phyloP scores from a whole-genome alignment of 2,113 vertebrate species.

The Garra rufa region DNA sequence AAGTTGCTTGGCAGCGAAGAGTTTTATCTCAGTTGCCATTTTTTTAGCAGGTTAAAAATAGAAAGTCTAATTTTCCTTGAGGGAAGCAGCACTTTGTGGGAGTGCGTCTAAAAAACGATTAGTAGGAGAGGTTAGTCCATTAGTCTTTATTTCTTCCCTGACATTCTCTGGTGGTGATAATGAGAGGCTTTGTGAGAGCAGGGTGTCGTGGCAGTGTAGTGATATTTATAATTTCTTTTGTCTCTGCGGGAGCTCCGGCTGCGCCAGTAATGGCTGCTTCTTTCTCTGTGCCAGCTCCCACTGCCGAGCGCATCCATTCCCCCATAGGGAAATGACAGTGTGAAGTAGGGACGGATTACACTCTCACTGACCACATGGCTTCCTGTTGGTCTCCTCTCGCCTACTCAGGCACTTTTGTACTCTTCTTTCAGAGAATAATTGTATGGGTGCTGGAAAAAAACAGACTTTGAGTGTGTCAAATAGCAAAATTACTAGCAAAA shows the following conservation, averaged over 20 bases:
- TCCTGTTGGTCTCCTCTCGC: constrained; percentile 52
- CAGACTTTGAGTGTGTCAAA: neutral
- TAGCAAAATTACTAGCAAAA: neutral
- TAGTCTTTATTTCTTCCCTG: constrained; percentile 70
- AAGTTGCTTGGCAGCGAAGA: constrained; percentile 28
- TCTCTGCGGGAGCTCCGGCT: constrained; percentile 62
- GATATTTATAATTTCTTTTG: constrained; percentile 72
- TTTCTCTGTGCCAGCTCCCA: constrained; percentile 59
- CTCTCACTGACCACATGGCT: constrained; percentile 51
- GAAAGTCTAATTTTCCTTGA: constrained; percentile 65
- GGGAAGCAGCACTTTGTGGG: constrained; percentile 57
- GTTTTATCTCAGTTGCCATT: constrained; percentile 30
- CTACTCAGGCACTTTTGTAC: neutral
- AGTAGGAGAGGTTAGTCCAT: constrained; percentile 71
- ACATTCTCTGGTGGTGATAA: constrained; percentile 69
- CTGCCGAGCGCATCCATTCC: constrained; percentile 48
- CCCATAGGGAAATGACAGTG: constrained; percentile 61
- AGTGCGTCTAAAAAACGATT: constrained; percentile 69
- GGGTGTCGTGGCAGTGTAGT: constrained; percentile 60
- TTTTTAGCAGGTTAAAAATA: constrained; percentile 64
- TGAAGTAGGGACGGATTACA: constrained; percentile 56
- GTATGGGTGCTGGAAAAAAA: neutral
- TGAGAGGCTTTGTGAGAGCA: constrained; percentile 63
- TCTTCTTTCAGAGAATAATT: neutral
- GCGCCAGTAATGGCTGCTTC: constrained; percentile 52